phyloP scores from a whole-genome alignment of 1,140 invertebrate species.

The Anastrepha obliqua region DNA sequence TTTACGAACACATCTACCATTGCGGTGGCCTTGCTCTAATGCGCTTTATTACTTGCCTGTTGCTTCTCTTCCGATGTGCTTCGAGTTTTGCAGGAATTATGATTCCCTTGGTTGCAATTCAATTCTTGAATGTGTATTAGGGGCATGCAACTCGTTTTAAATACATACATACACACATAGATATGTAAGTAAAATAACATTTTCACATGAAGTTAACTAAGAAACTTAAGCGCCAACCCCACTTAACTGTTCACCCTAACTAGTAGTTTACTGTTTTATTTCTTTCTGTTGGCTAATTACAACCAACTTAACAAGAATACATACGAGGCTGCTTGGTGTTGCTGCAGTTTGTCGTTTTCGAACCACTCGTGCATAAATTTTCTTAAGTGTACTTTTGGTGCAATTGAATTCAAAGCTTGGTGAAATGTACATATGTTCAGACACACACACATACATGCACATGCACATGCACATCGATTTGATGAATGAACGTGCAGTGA shows the following conservation, averaged over 20 bases:
- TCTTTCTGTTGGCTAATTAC: slow-evolving; percentile 44
- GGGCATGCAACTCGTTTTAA: background rate
- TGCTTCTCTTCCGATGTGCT: slow-evolving; percentile 6
- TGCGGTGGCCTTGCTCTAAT: slow-evolving; percentile 23
- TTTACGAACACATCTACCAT: background rate
- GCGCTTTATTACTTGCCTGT: slow-evolving; percentile 13
- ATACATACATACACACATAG: background rate
- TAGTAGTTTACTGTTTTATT: slow-evolving; percentile 2
- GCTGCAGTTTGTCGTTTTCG: slow-evolving; percentile 26
- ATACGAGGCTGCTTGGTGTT: slow-evolving; percentile 17
- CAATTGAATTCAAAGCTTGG: slow-evolving; percentile 50
- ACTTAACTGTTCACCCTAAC: background rate
- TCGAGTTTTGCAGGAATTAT: slow-evolving; percentile 45
- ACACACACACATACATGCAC: background rate
- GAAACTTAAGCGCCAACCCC: background rate
- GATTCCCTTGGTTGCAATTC: slow-evolving; percentile 43
- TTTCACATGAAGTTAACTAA: background rate
- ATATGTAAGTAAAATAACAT: too few species aligned
- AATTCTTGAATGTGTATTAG: slow-evolving; percentile 14
- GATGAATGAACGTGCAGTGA: background rate
- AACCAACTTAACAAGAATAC: slow-evolving; percentile 46
- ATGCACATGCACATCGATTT: background rate
- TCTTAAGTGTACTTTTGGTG: slow-evolving; percentile 49
- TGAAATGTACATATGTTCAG: background rate
- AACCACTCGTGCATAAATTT: slow-evolving; percentile 43